Evolutionary conservation across 2,888 invertebrate species (phyloP), one percentile per base, ranked within the genome.

Genomic region (Synanthedon tipuliformis): DNA sequence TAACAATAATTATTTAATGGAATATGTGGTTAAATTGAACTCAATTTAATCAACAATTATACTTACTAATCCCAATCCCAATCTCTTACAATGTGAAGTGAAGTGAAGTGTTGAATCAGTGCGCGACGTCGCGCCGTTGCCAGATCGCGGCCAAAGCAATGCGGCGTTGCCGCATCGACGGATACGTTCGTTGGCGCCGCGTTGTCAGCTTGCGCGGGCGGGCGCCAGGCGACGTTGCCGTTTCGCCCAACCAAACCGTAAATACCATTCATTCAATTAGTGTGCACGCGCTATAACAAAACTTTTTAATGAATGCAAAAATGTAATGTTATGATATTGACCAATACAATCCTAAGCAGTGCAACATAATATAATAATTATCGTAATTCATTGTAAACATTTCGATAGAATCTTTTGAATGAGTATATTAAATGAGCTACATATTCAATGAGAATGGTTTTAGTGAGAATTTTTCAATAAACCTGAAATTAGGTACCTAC

Each of bases 51-150:
- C 8, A 34, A 34, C 34, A 34, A 34, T 34, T 34, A n/a, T n/a
- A n/a, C n/a, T n/a, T n/a, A 34, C 34, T 5, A 34, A 3, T 34
- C 34, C 2, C 34, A 34, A 34, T 18, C 18, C 18, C 18, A 18
- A 18, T 18, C 3, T 8, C 34, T 8, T 34, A 8, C 0, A 8
- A 34, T 78, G 75, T 69, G 73, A 75, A 76, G n/a, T n/a, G n/a
- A n/a, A n/a, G n/a, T n/a, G n/a, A n/a, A n/a, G 66, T 81, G 83
- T 81, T 82, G 84, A 83, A 81, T 84, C 83, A 83, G 80, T 72
- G 66, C 65, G 78, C 76, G 73, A 63, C 70, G 84, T 85, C 65
- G 78, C 76, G 73, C 62, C 70, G 84, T 85, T 85, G 84, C 83
- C 82, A 55, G 52, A 53, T 48, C 55, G 50, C 23, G 41, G 34